Evolutionary conservation across 2,113 vertebrate genomes (phyloP).

Genomic region (Acanthisitta chloris): DNA sequence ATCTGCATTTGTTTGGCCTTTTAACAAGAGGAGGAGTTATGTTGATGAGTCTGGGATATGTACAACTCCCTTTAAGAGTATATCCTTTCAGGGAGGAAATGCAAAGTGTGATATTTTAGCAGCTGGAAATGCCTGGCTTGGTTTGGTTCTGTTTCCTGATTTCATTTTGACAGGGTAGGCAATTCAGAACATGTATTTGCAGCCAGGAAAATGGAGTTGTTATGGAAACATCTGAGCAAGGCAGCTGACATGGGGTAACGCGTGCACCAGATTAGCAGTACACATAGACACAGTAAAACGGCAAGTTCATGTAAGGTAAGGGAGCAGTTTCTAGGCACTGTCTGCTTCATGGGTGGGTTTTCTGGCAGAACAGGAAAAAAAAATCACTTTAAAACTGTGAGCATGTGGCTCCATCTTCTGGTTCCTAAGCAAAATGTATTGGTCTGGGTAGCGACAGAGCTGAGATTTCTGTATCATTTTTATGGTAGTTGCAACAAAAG

Average conservation of each 20-base stretch:
- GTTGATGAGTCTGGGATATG: not conserved
- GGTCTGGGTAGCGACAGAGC: not conserved
- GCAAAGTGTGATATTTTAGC: not conserved
- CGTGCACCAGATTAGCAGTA: not conserved
- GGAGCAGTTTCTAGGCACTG: not conserved
- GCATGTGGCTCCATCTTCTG: slow-evolving; percentile 56
- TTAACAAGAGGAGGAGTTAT: not conserved
- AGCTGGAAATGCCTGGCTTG: not conserved
- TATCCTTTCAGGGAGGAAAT: not conserved
- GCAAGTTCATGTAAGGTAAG: slow-evolving; percentile 43
- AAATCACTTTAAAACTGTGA: not conserved
- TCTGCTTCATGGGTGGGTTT: not conserved
- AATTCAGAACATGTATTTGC: slow-evolving; percentile 12
- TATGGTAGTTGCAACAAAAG: not conserved
- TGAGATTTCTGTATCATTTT: not conserved
- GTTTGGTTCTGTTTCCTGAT: not conserved
- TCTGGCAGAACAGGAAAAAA: not conserved
- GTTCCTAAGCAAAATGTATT: not conserved
- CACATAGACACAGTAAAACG: not conserved
- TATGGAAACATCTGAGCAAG: slow-evolving; percentile 19
- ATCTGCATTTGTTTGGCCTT: not conserved
- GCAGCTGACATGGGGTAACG: not conserved
- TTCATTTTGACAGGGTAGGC: not conserved
- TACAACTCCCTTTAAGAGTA: not conserved
- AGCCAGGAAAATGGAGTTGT: slow-evolving; percentile 19